Evolutionary conservation across 1,140 invertebrate species (phyloP).

Genomic region (Gerris buenoi): DNA sequence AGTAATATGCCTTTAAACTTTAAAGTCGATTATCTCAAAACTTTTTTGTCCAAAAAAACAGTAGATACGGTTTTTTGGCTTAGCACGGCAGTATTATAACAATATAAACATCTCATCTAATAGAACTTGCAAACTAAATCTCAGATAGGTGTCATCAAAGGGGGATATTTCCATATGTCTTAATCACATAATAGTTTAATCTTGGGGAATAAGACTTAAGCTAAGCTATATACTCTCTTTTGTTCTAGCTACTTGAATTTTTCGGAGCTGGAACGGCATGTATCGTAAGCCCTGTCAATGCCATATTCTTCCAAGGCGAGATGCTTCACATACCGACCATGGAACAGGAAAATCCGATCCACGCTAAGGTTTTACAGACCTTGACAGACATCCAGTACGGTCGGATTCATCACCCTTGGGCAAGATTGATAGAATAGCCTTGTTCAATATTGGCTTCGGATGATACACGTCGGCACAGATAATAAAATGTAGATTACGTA

Average conservation of each 20-base stretch:
- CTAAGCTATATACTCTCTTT: too few relatives aligned
- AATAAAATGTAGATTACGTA: too few relatives aligned
- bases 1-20: too few relatives aligned
- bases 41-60: too few relatives aligned
- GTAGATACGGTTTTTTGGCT: too few relatives aligned
- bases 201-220: neutral
- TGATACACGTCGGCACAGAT: too few relatives aligned
- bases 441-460: too few relatives aligned
- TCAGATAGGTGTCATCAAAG: neutral
- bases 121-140: too few relatives aligned
- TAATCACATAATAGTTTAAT: neutral
- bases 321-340: conserved; percentile 57
- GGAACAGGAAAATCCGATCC: conserved; percentile 48
- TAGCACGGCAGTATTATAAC: too few relatives aligned
- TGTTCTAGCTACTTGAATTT: conserved; percentile 67
- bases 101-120: too few relatives aligned
- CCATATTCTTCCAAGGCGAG: conserved; percentile 54
- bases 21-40: too few relatives aligned
- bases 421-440: conserved; percentile 15
- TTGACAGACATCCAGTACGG: conserved; percentile 79
- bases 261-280: conserved; percentile 92
- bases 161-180: neutral
- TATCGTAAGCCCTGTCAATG: conserved; percentile 73
- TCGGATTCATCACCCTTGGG: conserved; percentile 58
- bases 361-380: conserved; percentile 48